phyloP scores from a whole-genome alignment of 1,140 invertebrate genomes.

The Drosophila repletoides region DNA sequence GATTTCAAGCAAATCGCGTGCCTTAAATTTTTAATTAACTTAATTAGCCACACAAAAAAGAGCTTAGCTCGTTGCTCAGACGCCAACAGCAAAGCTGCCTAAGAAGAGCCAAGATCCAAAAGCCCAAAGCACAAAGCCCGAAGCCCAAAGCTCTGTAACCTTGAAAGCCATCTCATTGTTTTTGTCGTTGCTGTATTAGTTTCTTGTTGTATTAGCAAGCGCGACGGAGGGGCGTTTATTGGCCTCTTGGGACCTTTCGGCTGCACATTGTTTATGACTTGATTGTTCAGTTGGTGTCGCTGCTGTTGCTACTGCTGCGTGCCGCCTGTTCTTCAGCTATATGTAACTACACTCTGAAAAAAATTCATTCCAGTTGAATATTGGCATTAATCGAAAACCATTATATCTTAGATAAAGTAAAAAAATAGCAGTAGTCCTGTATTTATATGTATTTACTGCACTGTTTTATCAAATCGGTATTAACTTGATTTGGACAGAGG shows the following conservation, averaged over 20 bases:
- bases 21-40: slow-evolving; percentile 69
- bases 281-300: slow-evolving; percentile 62
- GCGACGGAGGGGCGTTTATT: slow-evolving; percentile 21
- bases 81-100: slow-evolving; percentile 20
- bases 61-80: slow-evolving; percentile 15
- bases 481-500: no score
- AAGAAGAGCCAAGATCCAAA: slow-evolving; percentile 10
- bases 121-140: neutral
- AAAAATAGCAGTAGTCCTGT: no score
- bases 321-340: slow-evolving; percentile 16
- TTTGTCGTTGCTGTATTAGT: slow-evolving; percentile 8
- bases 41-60: slow-evolving; percentile 65
- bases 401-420: no score
- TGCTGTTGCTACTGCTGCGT: neutral
- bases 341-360: no score
- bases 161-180: slow-evolving; percentile 50
- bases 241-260: slow-evolving; percentile 56
- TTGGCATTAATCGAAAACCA: no score
- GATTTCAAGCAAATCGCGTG: slow-evolving; percentile 63
- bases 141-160: slow-evolving; percentile 25
- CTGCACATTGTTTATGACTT: slow-evolving; percentile 76
- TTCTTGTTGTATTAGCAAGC: slow-evolving; percentile 21
- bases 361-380: no score
- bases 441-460: no score
- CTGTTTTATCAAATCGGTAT: no score